These are phyloP conservation scores for Andrena marginata DNA, from an alignment of 2,888 invertebrate genomes.

Conservation along the genomic window DNA sequence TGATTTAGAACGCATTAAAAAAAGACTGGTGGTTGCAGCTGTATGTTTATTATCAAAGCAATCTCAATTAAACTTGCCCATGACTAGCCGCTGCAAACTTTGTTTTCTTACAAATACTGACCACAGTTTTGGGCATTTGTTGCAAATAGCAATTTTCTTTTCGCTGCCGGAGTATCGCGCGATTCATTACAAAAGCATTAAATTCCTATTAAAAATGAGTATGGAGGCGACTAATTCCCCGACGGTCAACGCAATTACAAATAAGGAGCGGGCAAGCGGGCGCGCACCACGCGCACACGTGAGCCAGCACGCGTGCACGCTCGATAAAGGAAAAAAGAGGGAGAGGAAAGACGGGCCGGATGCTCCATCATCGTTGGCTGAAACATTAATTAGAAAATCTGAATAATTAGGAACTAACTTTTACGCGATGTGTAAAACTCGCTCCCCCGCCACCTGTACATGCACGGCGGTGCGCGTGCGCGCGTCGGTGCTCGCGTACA, in stretches of 20 bases:
- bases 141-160: not conserved
- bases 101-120: not conserved
- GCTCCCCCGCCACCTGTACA: constrained; percentile 36
- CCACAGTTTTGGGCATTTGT: not conserved
- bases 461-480: constrained; percentile 20
- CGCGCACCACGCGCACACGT: constrained; percentile 10
- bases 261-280: constrained; percentile 36
- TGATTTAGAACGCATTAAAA: not conserved
- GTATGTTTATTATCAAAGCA: no score
- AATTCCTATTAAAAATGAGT: constrained; percentile 11
- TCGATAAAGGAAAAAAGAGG: constrained; percentile 71
- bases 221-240: constrained; percentile 33
- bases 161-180: not conserved
- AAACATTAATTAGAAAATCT: constrained; percentile 84
- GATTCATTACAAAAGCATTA: constrained; percentile 20
- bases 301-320: constrained; percentile 32
- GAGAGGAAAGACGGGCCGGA: constrained; percentile 70
- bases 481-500: not conserved
- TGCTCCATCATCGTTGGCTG: constrained; percentile 81
- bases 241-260: constrained; percentile 43
- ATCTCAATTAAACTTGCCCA: no score
- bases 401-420: constrained; percentile 84
- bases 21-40: not conserved
- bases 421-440: constrained; percentile 78
- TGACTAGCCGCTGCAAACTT: no score